Percentiles rank a stretch among this genome's conserved stretches.
Evolutionary conservation across 1,140 invertebrate genomes (phyloP).

Genomic region (Brachionus sp.): DNA sequence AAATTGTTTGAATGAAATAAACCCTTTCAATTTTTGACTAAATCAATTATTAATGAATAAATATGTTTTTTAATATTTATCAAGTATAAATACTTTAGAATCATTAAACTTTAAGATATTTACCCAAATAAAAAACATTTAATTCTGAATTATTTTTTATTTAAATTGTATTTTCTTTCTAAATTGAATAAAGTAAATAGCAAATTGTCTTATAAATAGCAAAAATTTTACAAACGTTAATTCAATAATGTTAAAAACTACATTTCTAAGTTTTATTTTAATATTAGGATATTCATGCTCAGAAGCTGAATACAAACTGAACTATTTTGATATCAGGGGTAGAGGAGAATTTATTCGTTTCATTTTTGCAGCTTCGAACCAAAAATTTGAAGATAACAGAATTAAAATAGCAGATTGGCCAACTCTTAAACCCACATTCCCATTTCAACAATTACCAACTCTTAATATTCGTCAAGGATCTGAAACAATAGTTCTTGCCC

Average conservation of each 20-base stretch:
- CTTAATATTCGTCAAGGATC: not conserved
- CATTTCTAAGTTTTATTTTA: not conserved
- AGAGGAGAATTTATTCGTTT: slow-evolving; percentile 47
- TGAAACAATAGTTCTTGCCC: not conserved
- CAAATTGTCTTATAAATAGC: not conserved
- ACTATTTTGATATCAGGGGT: slow-evolving; percentile 48
- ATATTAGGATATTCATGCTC: not conserved
- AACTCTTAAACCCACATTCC: slow-evolving; percentile 47
- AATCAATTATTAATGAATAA: too few relatives aligned
- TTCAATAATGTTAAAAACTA: not conserved
- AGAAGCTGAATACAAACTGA: slow-evolving; percentile 23
- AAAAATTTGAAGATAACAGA: slow-evolving; percentile 48
- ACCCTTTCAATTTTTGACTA: too few relatives aligned
- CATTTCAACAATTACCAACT: slow-evolving; percentile 47
- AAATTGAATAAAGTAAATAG: not conserved
- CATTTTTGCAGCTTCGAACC: slow-evolving; percentile 47
- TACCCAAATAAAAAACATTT: too few relatives aligned
- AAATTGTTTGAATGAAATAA: too few relatives aligned
- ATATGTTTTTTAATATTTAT: too few relatives aligned
- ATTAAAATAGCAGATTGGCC: slow-evolving; percentile 48
- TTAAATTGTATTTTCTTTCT: too few relatives aligned
- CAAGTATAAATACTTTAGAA: too few relatives aligned
- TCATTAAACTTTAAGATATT: too few relatives aligned
- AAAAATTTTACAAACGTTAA: not conserved
- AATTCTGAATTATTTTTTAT: too few relatives aligned